Evolutionary conservation across 2,888 invertebrate species (phyloP).

Genomic region (Orgyia antiqua): DNA sequence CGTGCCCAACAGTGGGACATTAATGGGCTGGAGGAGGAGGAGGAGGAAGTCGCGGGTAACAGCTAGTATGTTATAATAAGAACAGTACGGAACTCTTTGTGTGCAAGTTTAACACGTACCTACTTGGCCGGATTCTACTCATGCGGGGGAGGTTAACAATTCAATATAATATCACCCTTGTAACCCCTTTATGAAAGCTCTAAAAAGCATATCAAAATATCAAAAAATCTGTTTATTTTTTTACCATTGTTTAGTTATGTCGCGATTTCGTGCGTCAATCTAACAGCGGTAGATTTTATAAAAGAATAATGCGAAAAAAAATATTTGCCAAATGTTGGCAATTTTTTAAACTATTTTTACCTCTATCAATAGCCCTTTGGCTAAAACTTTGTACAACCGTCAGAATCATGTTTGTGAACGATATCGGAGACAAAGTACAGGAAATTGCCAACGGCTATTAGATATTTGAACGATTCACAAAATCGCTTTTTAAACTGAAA

Average conservation of each 20-base stretch:
- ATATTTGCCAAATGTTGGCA: conserved; percentile 6
- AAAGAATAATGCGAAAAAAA: too few species aligned
- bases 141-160: conserved; percentile 29
- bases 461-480: too few species aligned
- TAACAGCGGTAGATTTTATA: conserved; percentile 51
- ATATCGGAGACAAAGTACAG: conserved; percentile 12
- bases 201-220: too few species aligned
- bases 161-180: conserved; percentile 13
- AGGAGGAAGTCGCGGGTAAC: too few species aligned
- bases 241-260: conserved; percentile 37
- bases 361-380: conserved; percentile 17
- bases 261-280: conserved; percentile 48
- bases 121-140: too few species aligned
- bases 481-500: not conserved
- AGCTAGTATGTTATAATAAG: too few species aligned
- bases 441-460: conserved; percentile 11
- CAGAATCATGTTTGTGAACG: conserved; percentile 4
- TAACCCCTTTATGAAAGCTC: too few species aligned
- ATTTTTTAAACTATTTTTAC: conserved; percentile 6
- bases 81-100: too few species aligned
- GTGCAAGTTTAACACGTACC: too few species aligned
- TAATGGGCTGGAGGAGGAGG: too few species aligned
- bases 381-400: conserved; percentile 4
- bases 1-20: too few species aligned
- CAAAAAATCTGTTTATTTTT: too few species aligned